These are phyloP conservation scores for Clarias pachynema DNA, from an alignment of 2,797 vertebrate genomes.

Conservation along the genomic window DNA sequence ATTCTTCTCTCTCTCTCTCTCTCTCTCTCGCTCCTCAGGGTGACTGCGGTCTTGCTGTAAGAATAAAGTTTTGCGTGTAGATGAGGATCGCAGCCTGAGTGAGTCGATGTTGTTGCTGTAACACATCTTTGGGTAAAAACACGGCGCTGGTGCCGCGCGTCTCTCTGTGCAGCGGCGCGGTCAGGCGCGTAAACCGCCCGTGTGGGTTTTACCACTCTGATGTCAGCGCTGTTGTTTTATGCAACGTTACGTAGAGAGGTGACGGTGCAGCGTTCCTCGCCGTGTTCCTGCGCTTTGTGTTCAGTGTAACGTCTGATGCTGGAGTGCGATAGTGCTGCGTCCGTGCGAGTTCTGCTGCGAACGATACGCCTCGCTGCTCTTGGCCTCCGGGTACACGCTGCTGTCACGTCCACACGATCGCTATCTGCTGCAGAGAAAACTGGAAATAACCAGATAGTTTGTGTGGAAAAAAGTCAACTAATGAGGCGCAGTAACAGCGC, in stretches of 20 bases:
- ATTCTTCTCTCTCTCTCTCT: background rate
- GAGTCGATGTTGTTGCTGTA: no score
- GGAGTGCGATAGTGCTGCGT: background rate
- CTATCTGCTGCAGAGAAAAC: slow-evolving; percentile 21
- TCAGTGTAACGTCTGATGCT: slow-evolving; percentile 3
- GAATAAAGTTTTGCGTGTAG: no score
- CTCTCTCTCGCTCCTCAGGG: background rate
- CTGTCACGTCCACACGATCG: slow-evolving; percentile 46
- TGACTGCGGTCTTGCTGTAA: no score
- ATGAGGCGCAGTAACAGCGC: no score
- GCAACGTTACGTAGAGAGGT: background rate
- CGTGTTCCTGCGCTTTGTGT: background rate
- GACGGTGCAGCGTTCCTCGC: background rate
- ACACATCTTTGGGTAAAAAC: background rate
- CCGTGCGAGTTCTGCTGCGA: slow-evolving; percentile 7
- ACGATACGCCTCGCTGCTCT: slow-evolving; percentile 4
- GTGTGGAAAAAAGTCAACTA: background rate
- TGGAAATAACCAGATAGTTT: background rate
- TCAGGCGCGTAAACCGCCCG: background rate
- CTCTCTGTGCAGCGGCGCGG: background rate
- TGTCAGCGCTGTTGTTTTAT: background rate
- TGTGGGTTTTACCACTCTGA: background rate
- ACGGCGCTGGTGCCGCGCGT: background rate
- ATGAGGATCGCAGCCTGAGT: no score
- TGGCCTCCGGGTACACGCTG: background rate